Percentiles rank a stretch among this genome's conserved stretches.
Evolutionary conservation across 2,797 vertebrate species (phyloP).

Genomic region (Xiphorhynchus erythropygius): DNA sequence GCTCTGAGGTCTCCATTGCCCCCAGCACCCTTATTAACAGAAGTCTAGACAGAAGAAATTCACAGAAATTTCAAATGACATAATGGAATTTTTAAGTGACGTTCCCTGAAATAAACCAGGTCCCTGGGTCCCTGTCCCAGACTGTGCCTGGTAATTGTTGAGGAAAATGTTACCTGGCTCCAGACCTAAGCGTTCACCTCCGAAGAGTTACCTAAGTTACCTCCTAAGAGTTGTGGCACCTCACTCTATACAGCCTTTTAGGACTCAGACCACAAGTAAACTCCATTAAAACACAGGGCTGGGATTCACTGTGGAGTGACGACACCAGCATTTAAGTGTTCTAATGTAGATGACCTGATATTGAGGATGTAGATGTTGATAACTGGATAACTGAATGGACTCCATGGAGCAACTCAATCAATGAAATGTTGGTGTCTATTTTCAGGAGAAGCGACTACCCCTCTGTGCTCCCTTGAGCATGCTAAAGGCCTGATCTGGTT

Average conservation of each 20-base stretch:
- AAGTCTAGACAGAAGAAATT: background rate
- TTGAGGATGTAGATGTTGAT: background rate
- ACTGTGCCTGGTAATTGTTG: background rate
- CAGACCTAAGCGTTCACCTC: background rate
- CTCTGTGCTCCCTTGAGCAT: background rate
- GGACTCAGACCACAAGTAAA: background rate
- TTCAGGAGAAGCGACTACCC: background rate
- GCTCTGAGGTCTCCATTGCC: background rate
- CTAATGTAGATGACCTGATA: background rate
- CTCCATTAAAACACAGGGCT: background rate
- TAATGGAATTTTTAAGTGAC: background rate
- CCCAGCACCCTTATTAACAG: background rate
- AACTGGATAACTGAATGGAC: rapidly evolving
- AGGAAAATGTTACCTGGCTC: background rate
- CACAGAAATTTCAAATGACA: background rate
- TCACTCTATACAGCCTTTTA: background rate
- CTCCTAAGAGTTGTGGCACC: background rate
- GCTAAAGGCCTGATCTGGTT: background rate
- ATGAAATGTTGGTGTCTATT: background rate
- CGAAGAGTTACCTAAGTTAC: no score
- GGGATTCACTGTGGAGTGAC: background rate
- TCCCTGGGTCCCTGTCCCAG: background rate
- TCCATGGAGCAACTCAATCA: background rate
- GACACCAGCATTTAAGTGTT: rapidly evolving
- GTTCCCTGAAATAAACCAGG: background rate